These are phyloP conservation scores for Gymnoscelis rufifasciata DNA, from an alignment of 2,888 invertebrate species.

Conservation along the genomic window DNA sequence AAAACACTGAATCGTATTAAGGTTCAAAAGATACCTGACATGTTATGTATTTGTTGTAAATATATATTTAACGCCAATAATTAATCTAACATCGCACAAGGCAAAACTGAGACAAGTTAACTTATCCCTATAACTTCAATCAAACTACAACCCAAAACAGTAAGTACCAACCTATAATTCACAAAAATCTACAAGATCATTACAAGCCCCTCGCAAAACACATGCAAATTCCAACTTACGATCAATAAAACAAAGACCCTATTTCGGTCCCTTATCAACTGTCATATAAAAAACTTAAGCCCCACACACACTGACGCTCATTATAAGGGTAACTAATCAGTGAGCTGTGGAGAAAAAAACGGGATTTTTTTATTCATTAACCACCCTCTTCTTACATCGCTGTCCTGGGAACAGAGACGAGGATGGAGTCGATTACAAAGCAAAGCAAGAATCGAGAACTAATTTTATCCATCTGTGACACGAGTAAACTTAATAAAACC, in stretches of 20 bases:
- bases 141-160: background rate
- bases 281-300: slow-evolving; percentile 62
- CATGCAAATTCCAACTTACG: slow-evolving; percentile 29
- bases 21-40: no score
- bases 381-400: slow-evolving; percentile 70
- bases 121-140: no score
- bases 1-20: no score
- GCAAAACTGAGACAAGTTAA: no score
- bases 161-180: background rate
- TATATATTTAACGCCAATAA: no score
- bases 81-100: no score
- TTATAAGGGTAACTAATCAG: slow-evolving; percentile 79
- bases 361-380: slow-evolving; percentile 78
- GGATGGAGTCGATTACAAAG: slow-evolving; percentile 34
- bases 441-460: no score
- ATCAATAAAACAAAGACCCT: slow-evolving; percentile 60
- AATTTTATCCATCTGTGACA: no score
- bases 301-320: slow-evolving; percentile 66
- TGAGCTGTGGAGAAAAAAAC: slow-evolving; percentile 73
- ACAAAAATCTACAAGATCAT: slow-evolving; percentile 2
- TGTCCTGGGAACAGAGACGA: slow-evolving; percentile 46
- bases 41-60: no score
- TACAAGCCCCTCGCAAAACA: slow-evolving; percentile 7
- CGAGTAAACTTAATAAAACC: no score
- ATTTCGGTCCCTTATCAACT: slow-evolving; percentile 64